These are phyloP conservation scores for Phymatocera aterrima DNA, from an alignment of 2,888 invertebrate genomes.

Conservation along the genomic window DNA sequence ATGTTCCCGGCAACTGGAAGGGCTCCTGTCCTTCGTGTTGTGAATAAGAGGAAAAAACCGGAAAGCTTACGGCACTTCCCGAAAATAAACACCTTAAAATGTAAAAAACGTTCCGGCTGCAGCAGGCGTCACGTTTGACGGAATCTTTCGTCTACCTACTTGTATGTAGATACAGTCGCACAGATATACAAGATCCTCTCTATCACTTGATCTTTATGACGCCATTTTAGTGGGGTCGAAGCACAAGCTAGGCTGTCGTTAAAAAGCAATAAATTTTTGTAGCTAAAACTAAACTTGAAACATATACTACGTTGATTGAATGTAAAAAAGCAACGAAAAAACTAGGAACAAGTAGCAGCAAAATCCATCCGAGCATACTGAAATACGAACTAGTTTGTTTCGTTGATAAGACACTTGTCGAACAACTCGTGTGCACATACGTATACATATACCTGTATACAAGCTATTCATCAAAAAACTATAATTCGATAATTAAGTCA, in stretches of 20 bases:
- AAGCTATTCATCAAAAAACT: not conserved
- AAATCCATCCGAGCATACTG: not conserved
- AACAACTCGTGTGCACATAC: not conserved
- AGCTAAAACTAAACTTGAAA: slow-evolving; percentile 8
- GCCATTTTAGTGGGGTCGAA: slow-evolving; percentile 27
- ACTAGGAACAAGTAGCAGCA: not conserved
- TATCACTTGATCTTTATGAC: slow-evolving; percentile 37
- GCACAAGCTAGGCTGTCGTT: slow-evolving; percentile 25
- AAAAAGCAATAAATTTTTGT: slow-evolving; percentile 25
- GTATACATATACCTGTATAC: too few relatives aligned
- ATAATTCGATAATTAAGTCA: slow-evolving; percentile 21
- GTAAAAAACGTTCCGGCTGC: slow-evolving; percentile 16
- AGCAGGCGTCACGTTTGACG: slow-evolving; percentile 32
- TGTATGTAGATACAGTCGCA: not conserved
- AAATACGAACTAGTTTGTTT: not conserved
- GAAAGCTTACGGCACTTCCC: slow-evolving; percentile 8
- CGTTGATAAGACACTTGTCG: not conserved
- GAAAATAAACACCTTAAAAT: slow-evolving; percentile 31
- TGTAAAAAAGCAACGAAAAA: not conserved
- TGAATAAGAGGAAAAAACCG: slow-evolving; percentile 12
- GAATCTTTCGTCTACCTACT: slow-evolving; percentile 3
- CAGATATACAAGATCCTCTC: not conserved
- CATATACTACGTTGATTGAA: not conserved
- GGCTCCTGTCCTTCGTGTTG: not conserved
- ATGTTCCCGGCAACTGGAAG: slow-evolving; percentile 2